Conservation (phyloP, 2,113 vertebrate species). For the Machaerirhynchus nigripectus region DNA sequence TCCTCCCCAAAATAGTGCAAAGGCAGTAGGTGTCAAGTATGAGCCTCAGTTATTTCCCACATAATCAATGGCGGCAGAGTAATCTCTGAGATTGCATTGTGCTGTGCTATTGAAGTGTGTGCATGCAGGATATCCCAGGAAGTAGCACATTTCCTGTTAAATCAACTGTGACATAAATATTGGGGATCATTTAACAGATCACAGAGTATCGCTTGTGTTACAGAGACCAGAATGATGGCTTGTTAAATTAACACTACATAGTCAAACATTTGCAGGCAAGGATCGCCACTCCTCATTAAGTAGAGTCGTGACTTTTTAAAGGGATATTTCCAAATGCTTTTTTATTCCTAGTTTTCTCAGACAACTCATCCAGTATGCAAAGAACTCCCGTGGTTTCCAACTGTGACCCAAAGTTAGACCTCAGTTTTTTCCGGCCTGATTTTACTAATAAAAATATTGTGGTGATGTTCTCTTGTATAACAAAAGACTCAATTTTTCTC, state of each 20-base stretch:
- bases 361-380: neutral
- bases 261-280: slow-evolving; percentile 19
- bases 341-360: neutral
- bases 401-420: neutral
- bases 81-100: slow-evolving; percentile 49
- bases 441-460: neutral
- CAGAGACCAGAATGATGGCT: slow-evolving; percentile 10
- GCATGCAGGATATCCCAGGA: slow-evolving; percentile 58
- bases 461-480: neutral
- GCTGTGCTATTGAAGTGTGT: slow-evolving; percentile 49
- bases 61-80: slow-evolving; percentile 14
- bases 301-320: neutral
- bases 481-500: neutral
- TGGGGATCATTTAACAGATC: slow-evolving; percentile 69
- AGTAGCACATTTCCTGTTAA: slow-evolving; percentile 69
- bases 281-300: slow-evolving; percentile 22
- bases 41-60: neutral
- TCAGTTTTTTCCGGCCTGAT: rapidly evolving
- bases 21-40: neutral
- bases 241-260: slow-evolving; percentile 43
- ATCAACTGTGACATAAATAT: slow-evolving; percentile 69
- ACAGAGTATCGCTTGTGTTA: slow-evolving; percentile 47
- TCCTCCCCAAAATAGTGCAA: neutral
- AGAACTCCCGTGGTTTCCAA: neutral
- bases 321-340: neutral